Evolutionary conservation across 2,113 vertebrate genomes (phyloP).

Genomic region (Pygoscelis adeliae): DNA sequence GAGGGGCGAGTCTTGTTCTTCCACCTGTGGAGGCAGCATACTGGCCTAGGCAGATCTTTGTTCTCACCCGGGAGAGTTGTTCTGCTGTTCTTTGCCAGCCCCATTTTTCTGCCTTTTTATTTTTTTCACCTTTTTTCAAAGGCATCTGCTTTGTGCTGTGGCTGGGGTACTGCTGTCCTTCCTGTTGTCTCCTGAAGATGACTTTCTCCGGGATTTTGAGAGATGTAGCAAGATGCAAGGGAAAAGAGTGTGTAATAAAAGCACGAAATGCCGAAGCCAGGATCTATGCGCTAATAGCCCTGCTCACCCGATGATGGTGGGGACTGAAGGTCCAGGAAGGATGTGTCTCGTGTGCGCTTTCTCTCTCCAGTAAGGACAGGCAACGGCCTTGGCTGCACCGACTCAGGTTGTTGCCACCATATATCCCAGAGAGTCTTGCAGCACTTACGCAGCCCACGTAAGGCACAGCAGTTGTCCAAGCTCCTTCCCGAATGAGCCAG

Average conservation of each 20-base stretch:
- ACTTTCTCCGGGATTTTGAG: not conserved
- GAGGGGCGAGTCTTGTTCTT: not conserved
- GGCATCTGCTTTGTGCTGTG: not conserved
- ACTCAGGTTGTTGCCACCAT: not conserved
- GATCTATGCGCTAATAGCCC: not conserved
- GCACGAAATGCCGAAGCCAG: accelerated
- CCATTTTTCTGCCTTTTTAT: not conserved
- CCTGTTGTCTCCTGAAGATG: not conserved
- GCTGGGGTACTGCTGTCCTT: not conserved
- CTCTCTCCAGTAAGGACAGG: not conserved
- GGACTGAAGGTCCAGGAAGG: not conserved
- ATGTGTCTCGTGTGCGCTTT: not conserved
- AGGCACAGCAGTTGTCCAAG: not conserved
- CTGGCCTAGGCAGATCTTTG: no score
- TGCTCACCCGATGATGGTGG: not conserved
- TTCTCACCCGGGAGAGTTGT: not conserved
- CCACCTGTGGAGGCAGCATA: not conserved
- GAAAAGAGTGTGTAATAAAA: not conserved
- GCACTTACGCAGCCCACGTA: not conserved
- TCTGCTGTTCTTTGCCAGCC: not conserved
- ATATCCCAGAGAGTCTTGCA: not conserved
- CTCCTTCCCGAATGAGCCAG: not conserved
- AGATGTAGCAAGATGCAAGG: not conserved
- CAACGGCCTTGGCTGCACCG: not conserved
- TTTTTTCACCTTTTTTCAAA: not conserved